phyloP scores from a whole-genome alignment of 2,888 invertebrate species.

The Harpalus rufipes region DNA sequence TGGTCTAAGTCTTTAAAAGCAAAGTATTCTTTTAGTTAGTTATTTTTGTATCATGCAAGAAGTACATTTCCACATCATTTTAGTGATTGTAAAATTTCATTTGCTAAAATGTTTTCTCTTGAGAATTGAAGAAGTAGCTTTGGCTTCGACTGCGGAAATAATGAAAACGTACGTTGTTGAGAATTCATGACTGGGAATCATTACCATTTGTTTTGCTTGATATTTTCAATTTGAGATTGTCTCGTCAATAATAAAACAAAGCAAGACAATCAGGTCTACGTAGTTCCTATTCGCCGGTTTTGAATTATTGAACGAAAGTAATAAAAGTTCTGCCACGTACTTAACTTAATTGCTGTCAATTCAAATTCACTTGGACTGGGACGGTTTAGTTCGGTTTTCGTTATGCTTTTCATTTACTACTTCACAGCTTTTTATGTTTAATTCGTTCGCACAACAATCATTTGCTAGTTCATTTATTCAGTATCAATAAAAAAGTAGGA shows the following conservation, averaged over 20 bases:
- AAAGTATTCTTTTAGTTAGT: background rate
- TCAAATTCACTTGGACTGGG: constrained; percentile 29
- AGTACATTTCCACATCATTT: background rate
- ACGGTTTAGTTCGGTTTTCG: constrained; percentile 39
- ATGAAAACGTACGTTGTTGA: constrained; percentile 35
- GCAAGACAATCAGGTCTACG: constrained; percentile 12
- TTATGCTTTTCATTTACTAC: constrained; percentile 53
- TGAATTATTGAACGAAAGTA: constrained; percentile 56
- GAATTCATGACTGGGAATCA: constrained; percentile 38
- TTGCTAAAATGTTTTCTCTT: constrained; percentile 3
- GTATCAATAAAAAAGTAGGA: too few species aligned
- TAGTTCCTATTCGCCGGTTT: constrained; percentile 7
- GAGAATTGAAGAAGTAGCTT: background rate
- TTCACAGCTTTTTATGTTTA: constrained; percentile 17
- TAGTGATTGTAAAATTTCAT: constrained; percentile 4
- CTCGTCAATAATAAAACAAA: constrained; percentile 47
- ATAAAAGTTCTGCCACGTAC: constrained; percentile 52
- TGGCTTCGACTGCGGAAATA: constrained; percentile 8
- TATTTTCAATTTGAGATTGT: constrained; percentile 39
- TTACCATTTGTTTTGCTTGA: constrained; percentile 32
- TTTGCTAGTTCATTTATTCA: background rate
- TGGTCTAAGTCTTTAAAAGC: background rate
- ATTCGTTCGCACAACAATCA: constrained; percentile 10
- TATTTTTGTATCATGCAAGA: background rate
- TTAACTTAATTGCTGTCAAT: constrained; percentile 60